Conservation (phyloP, 2,797 vertebrate species). For the Mormyrops attenuatus region DNA sequence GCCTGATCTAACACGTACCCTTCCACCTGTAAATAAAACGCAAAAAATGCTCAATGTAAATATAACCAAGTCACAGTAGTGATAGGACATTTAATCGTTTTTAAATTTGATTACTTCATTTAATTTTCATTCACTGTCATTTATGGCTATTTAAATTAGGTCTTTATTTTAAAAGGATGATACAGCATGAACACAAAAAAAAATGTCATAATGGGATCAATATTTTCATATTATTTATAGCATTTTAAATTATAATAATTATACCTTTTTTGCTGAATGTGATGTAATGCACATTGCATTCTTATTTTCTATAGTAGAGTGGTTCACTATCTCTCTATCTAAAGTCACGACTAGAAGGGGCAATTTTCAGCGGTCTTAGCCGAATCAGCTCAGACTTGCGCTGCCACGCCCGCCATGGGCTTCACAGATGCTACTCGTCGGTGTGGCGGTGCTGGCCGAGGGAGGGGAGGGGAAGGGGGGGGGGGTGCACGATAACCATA, state of each 20-base stretch:
- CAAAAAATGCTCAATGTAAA: background rate
- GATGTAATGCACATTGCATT: background rate
- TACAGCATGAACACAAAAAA: background rate
- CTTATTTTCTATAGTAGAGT: background rate
- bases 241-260: background rate
- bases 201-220: background rate
- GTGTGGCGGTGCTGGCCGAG: background rate
- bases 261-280: background rate
- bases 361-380: background rate
- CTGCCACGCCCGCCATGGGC: constrained; percentile 49
- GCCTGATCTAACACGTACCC: background rate
- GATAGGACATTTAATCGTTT: background rate
- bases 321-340: background rate
- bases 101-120: background rate
- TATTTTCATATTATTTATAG: background rate
- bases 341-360: background rate
- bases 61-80: background rate
- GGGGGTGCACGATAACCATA: constrained; percentile 70
- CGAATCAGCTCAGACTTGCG: background rate
- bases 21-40: background rate
- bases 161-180: background rate
- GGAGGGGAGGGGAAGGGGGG: constrained; percentile 38
- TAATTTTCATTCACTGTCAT: background rate
- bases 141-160: background rate
- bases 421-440: constrained; percentile 36